Evolutionary conservation across 2,797 vertebrate species (phyloP), one percentile per base, ranked within the genome.

Genomic region (Rhynchotus rufescens): DNA sequence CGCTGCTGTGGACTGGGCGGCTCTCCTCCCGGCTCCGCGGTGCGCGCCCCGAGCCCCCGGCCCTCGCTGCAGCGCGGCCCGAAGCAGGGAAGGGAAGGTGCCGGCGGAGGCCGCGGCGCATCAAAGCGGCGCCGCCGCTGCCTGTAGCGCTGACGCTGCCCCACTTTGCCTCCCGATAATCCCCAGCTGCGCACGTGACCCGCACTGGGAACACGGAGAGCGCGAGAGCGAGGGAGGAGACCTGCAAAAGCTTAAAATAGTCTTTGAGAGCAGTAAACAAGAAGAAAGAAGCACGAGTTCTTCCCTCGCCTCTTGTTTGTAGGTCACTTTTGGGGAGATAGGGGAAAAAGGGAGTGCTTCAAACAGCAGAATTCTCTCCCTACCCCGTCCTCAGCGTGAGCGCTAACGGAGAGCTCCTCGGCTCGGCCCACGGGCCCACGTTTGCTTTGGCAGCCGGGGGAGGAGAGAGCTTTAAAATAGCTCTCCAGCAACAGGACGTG

Each of bases 221-320:
- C 20, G 75, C 71, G 81, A 57, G 66, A 75, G 69, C 1, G 26
- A 60, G 69, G 86, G 17, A 73, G 81, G 90, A 59, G 68, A 45
- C 26, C 91, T 83, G 84, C n/a, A 15, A 68, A 76, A 61, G 84
- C 79, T 91, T 85, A 84, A 76, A 88, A 77, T 84, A 93, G 85
- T 84, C 88, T 93, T 80, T 94, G 86, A 86, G 84, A 80, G 92
- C 86, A 54, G 92, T 89, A 92, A 93, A 95, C 81, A 60, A 60
- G 80, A 76, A 84, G 91, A 92, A 92, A 92, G 74, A 91, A 91
- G 93, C 73, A 26, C 81, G 15, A 78, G 81, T 61, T 90, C 92
- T 68, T 82, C 62, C 51, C 56, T 89, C 38, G 80, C 91, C 66
- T 86, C 80, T 89, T 69, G 85, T 95, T 95, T 93, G 92, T 73